Percentiles rank a stretch among this genome's conserved stretches.
phyloP scores from a whole-genome alignment of 2,797 vertebrate species.

The Pelochelys cantorii region DNA sequence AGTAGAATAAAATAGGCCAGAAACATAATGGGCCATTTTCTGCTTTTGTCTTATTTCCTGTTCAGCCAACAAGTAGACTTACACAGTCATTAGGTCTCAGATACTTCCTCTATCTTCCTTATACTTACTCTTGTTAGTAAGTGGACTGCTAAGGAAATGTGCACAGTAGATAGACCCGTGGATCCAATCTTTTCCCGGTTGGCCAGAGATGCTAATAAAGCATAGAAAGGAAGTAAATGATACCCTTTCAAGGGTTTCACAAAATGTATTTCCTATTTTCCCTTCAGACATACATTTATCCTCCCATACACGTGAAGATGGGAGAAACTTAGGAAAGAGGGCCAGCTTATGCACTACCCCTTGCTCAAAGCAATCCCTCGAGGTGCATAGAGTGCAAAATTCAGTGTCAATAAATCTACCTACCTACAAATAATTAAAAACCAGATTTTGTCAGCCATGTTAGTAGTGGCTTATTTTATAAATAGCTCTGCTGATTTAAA shows the following conservation, averaged over 20 bases:
- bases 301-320: too few relatives aligned
- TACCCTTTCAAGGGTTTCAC: background rate
- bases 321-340: too few relatives aligned
- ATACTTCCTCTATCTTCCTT: accelerated
- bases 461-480: too few relatives aligned
- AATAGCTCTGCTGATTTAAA: too few relatives aligned
- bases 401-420: too few relatives aligned
- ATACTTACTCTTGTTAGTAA: accelerated
- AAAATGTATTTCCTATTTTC: too few relatives aligned
- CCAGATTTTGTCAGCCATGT: too few relatives aligned
- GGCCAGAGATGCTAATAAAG: background rate
- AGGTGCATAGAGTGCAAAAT: too few relatives aligned
- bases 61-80: background rate
- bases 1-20: background rate
- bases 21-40: background rate
- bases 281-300: too few relatives aligned
- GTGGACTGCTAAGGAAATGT: accelerated
- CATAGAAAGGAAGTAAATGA: background rate
- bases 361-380: too few relatives aligned
- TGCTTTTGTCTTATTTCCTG: background rate
- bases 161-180: background rate
- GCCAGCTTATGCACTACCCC: too few relatives aligned
- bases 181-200: background rate
- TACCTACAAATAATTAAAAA: too few relatives aligned
- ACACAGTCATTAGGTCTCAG: background rate